phyloP scores from a whole-genome alignment of 2,888 invertebrate genomes.

The Notocelia uddmanniana region DNA sequence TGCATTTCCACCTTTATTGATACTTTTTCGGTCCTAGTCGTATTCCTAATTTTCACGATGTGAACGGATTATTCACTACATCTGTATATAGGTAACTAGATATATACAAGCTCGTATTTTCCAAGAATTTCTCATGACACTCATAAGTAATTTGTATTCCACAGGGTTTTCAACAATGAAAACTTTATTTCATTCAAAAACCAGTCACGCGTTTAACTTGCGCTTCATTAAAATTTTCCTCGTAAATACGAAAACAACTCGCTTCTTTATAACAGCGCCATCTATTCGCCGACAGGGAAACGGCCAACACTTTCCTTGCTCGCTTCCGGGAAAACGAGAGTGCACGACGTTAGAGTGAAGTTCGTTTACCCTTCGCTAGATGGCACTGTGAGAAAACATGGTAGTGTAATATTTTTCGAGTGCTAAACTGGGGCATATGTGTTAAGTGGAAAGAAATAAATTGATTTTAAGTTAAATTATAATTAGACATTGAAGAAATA shows the following conservation, averaged over 20 bases:
- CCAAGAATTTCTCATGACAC: too few relatives aligned
- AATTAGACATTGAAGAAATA: too few relatives aligned
- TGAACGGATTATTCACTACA: too few relatives aligned
- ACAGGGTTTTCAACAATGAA: constrained; percentile 6
- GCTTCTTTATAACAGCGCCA: constrained; percentile 28
- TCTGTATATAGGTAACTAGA: too few relatives aligned
- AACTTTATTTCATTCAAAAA: constrained; percentile 20
- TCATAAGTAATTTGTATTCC: constrained; percentile 20
- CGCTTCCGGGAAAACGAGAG: constrained; percentile 18
- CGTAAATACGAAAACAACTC: not conserved
- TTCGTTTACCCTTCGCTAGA: constrained; percentile 32
- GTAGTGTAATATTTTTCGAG: too few relatives aligned
- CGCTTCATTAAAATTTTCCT: constrained; percentile 1
- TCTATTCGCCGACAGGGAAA: constrained; percentile 1
- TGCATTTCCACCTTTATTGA: too few relatives aligned
- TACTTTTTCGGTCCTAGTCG: too few relatives aligned
- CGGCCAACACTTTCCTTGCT: constrained; percentile 1
- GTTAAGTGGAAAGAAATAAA: too few relatives aligned
- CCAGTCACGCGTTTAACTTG: constrained; percentile 17
- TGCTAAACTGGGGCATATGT: too few relatives aligned
- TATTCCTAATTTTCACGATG: too few relatives aligned
- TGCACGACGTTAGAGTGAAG: not conserved
- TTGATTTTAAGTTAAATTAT: too few relatives aligned
- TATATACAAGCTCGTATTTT: too few relatives aligned
- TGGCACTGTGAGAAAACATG: constrained; percentile 30